Conservation (phyloP, 2,113 vertebrate species). For the Zosterops japonicus region DNA sequence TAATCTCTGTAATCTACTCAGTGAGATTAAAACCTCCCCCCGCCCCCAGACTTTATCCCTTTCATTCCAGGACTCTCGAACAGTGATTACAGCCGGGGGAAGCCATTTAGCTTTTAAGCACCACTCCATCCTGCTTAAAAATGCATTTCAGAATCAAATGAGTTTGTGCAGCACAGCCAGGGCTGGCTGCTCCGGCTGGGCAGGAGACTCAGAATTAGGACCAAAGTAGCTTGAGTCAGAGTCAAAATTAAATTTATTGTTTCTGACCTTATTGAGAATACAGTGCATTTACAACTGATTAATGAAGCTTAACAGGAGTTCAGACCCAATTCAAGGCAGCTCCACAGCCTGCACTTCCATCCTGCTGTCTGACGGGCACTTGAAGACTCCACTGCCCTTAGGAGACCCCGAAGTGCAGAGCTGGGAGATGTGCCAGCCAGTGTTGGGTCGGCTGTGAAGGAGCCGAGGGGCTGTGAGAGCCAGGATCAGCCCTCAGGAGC, state of each 20-base stretch:
- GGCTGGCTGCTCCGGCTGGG: constrained; percentile 5
- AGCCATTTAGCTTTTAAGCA: constrained; percentile 58
- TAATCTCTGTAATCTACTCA: constrained; percentile 76
- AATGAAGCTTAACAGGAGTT: constrained; percentile 39
- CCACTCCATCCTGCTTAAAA: constrained; percentile 37
- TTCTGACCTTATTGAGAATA: constrained; percentile 49
- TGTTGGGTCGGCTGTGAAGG: neutral
- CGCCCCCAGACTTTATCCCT: constrained; percentile 28
- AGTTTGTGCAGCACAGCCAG: constrained; percentile 31
- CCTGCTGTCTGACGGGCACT: constrained; percentile 46
- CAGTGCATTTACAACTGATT: constrained; percentile 48
- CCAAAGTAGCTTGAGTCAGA: constrained; percentile 48
- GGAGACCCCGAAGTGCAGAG: neutral
- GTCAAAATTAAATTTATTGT: constrained; percentile 55
- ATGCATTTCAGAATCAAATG: constrained; percentile 51
- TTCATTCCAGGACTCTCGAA: constrained; percentile 56
- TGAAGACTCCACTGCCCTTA: neutral
- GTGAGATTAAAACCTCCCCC: constrained; percentile 63
- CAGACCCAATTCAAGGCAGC: constrained; percentile 13
- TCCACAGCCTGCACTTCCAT: constrained; percentile 48
- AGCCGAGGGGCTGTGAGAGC: neutral
- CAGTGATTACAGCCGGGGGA: constrained; percentile 67
- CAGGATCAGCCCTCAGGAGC: neutral
- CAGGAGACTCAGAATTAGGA: constrained; percentile 13
- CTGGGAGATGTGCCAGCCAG: constrained; percentile 6